Conservation (phyloP, 2,888 invertebrate species). For the Folsomia candida region DNA sequence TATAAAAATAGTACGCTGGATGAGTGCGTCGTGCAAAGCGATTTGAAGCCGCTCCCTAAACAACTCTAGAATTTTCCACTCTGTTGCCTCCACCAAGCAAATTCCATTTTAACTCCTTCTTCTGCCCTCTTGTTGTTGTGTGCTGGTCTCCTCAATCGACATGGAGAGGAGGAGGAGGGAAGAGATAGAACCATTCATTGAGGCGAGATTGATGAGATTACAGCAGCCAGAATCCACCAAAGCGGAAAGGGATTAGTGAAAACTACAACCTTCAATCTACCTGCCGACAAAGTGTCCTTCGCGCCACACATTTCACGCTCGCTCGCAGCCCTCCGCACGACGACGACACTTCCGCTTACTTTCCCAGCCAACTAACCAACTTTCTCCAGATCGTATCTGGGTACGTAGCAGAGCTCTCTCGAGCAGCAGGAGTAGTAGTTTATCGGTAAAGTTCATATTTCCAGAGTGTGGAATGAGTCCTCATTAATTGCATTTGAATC, state of each 20-base stretch:
- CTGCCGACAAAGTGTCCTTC: background rate
- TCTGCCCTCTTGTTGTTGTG: background rate
- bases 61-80: background rate
- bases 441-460: background rate
- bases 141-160: background rate
- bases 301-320: background rate
- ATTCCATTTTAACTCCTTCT: background rate
- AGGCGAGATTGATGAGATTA: slow-evolving; percentile 5
- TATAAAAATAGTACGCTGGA: no score
- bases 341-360: background rate
- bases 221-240: background rate
- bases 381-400: background rate
- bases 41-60: background rate
- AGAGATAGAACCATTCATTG: slow-evolving; percentile 1
- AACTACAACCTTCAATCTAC: background rate
- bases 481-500: background rate
- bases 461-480: no score
- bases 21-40: no score
- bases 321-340: background rate
- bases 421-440: no score
- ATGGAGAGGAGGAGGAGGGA: background rate
- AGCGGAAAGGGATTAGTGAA: background rate
- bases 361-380: background rate
- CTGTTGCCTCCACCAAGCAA: background rate
- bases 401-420: no score